phyloP scores from a whole-genome alignment of 1,140 invertebrate genomes.

The Ceratina japonica region DNA sequence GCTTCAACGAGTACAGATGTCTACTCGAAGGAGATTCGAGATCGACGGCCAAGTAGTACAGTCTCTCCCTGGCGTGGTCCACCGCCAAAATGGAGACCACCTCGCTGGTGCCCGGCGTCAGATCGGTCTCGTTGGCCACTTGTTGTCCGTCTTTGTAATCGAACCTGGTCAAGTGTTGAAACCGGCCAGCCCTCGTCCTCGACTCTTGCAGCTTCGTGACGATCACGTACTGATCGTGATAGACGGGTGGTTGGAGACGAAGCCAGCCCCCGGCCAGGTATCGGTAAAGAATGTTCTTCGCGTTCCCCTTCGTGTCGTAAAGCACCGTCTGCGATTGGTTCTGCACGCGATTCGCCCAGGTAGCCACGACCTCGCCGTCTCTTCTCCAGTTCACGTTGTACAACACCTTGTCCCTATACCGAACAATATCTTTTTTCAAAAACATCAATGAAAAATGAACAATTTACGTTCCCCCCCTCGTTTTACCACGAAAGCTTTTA shows the following conservation, averaged over 20 bases:
- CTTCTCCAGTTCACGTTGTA: slow-evolving; percentile 88
- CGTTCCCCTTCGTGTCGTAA: slow-evolving; percentile 73
- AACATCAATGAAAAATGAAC: too few species aligned
- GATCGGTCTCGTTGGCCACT: slow-evolving; percentile 74
- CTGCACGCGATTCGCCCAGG: slow-evolving; percentile 93
- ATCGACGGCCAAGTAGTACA: slow-evolving; percentile 80
- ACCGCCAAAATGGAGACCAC: slow-evolving; percentile 78
- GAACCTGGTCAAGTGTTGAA: slow-evolving; percentile 75
- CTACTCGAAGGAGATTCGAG: slow-evolving; percentile 75
- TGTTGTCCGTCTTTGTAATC: slow-evolving; percentile 63
- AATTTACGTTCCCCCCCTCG: too few species aligned
- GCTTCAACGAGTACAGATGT: slow-evolving; percentile 77
- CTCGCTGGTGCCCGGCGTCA: slow-evolving; percentile 76
- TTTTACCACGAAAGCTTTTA: too few species aligned
- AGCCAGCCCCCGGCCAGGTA: slow-evolving; percentile 67
- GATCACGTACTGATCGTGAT: slow-evolving; percentile 54
- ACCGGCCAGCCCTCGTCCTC: slow-evolving; percentile 73
- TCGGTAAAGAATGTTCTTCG: slow-evolving; percentile 48
- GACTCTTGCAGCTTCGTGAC: slow-evolving; percentile 74
- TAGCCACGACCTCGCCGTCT: slow-evolving; percentile 82
- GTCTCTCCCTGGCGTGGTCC: slow-evolving; percentile 70
- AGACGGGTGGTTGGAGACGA: slow-evolving; percentile 43
- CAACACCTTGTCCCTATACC: slow-evolving; percentile 84
- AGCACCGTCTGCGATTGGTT: slow-evolving; percentile 81
- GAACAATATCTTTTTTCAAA: background rate